Conservation (phyloP, 1,140 invertebrate genomes). For the Phymorhynchus buccinoides region DNA sequence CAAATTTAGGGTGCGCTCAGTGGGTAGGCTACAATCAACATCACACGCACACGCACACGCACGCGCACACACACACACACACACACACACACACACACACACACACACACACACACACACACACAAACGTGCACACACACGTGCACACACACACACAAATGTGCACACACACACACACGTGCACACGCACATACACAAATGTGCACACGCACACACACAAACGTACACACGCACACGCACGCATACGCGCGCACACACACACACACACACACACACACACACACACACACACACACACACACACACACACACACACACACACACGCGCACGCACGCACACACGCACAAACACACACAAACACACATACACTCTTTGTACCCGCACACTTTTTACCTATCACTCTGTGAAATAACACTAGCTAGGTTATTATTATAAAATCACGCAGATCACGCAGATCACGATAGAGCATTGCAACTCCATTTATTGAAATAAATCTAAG, state of each 20-base stretch:
- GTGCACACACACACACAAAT: neutral
- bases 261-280: neutral
- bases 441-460: neutral
- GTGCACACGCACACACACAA: neutral
- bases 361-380: neutral
- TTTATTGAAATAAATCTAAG: neutral
- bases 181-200: neutral
- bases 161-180: neutral
- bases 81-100: constrained; percentile 2
- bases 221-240: neutral
- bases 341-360: neutral
- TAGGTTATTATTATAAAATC: neutral
- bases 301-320: neutral
- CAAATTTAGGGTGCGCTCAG: no score
- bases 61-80: neutral
- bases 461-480: neutral
- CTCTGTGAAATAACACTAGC: neutral
- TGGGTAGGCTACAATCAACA: neutral
- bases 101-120: constrained; percentile 10
- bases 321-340: neutral
- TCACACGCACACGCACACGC: no score
- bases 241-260: neutral
- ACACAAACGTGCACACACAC: neutral
- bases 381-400: neutral
- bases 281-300: neutral